These are phyloP conservation scores for Stenchaetothrips biformis DNA, from an alignment of 2,888 invertebrate genomes.

Conservation along the genomic window DNA sequence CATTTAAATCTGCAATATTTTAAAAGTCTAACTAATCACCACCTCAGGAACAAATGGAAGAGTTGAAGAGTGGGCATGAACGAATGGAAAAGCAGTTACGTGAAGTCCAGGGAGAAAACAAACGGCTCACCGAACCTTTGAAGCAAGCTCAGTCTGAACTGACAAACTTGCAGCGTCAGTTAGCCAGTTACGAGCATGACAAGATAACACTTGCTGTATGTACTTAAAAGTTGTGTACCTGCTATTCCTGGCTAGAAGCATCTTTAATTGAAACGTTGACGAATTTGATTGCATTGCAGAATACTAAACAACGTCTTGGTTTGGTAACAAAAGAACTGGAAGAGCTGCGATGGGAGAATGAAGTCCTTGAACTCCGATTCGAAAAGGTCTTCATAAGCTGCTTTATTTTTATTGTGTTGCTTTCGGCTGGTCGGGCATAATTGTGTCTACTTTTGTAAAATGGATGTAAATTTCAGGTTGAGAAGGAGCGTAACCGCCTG, in stretches of 20 bases:
- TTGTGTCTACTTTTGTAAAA: neutral
- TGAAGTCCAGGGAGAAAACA: conserved; percentile 68
- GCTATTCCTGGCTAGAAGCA: too few relatives aligned
- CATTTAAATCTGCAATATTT: neutral
- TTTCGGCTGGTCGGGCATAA: neutral
- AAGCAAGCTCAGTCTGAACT: conserved; percentile 66
- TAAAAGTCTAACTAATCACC: conserved; percentile 10
- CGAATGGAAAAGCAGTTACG: conserved; percentile 63
- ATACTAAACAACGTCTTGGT: conserved; percentile 52
- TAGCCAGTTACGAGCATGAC: conserved; percentile 82
- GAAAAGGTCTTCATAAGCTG: conserved; percentile 53
- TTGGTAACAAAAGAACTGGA: conserved; percentile 53
- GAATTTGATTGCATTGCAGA: conserved; percentile 45
- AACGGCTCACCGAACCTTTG: conserved; percentile 66
- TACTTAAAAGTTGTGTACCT: conserved; percentile 33
- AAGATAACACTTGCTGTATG: conserved; percentile 65
- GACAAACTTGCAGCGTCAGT: conserved; percentile 65
- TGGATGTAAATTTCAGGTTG: conserved; percentile 45
- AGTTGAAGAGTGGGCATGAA: conserved; percentile 71
- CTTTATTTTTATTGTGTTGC: conserved; percentile 19
- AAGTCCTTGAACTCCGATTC: conserved; percentile 69
- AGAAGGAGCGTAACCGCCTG: conserved; percentile 71
- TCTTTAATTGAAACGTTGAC: neutral
- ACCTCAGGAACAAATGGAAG: conserved; percentile 66
- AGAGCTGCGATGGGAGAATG: conserved; percentile 59